These are phyloP conservation scores for Pandemis corylana DNA, from an alignment of 2,888 invertebrate genomes.

Conservation along the genomic window DNA sequence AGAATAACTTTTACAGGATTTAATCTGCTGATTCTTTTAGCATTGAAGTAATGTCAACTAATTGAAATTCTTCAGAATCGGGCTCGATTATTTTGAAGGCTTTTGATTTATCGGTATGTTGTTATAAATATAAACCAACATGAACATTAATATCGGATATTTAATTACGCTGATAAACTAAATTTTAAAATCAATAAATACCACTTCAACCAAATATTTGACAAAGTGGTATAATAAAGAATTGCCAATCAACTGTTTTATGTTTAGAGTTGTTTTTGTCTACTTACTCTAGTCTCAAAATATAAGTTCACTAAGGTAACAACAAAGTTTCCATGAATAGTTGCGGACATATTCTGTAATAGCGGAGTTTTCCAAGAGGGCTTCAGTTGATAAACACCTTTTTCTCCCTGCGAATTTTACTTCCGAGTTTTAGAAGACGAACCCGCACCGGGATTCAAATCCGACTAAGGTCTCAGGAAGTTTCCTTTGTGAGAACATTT, in stretches of 20 bases:
- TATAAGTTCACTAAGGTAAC: not conserved
- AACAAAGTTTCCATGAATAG: not conserved
- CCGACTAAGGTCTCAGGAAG: constrained; percentile 41
- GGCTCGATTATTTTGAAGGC: not conserved
- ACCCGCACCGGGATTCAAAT: constrained; percentile 49
- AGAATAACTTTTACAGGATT: not conserved
- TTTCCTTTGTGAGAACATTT: constrained; percentile 30
- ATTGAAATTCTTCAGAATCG: not conserved
- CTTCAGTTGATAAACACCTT: constrained; percentile 18
- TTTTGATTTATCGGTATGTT: not conserved
- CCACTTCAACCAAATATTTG: not conserved
- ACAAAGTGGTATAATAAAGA: not conserved
- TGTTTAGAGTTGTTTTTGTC: not conserved
- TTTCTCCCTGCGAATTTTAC: constrained; percentile 8
- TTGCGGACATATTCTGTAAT: not conserved
- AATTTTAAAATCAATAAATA: not conserved
- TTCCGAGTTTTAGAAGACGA: constrained; percentile 11
- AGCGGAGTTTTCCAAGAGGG: constrained; percentile 8
- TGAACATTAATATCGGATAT: not conserved
- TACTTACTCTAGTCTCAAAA: not conserved
- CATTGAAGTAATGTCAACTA: no score
- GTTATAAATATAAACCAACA: not conserved
- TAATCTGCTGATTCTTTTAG: not conserved
- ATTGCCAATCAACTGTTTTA: not conserved
- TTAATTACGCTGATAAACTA: not conserved